Percentiles rank a stretch among this genome's conserved stretches.
Conservation (phyloP, 2,888 invertebrate species). For the Eumacrocentrus americanus region DNA sequence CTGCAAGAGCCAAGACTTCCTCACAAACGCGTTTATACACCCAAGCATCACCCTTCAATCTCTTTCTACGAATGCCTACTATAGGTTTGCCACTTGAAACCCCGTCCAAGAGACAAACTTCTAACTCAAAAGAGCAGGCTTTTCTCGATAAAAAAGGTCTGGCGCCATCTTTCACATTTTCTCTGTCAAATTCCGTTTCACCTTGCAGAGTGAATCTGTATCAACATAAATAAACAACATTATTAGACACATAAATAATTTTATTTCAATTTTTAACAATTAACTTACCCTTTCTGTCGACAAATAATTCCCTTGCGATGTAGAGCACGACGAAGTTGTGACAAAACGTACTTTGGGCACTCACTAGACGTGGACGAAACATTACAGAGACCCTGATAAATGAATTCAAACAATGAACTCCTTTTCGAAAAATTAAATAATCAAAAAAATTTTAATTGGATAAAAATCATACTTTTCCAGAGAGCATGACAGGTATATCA, state of each 20-base stretch:
- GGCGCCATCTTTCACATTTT: conserved; percentile 38
- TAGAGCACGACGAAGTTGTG: conserved; percentile 68
- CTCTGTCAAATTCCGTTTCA: conserved; percentile 63
- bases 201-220: conserved; percentile 74
- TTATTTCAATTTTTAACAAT: not conserved
- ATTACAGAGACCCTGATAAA: conserved; percentile 70
- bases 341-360: conserved; percentile 70
- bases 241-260: conserved; percentile 29
- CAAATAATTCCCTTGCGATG: conserved; percentile 69
- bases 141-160: conserved; percentile 50
- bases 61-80: conserved; percentile 74
- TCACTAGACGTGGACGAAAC: conserved; percentile 73
- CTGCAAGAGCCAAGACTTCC: conserved; percentile 69
- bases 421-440: no score
- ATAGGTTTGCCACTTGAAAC: conserved; percentile 55
- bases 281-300: conserved; percentile 70
- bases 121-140: conserved; percentile 73
- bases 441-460: no score
- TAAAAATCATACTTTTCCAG: conserved; percentile 65
- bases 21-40: conserved; percentile 81
- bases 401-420: not conserved
- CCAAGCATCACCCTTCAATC: conserved; percentile 80
- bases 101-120: conserved; percentile 67
- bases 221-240: no score
- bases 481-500: conserved; percentile 60